Percentiles rank a stretch among this genome's conserved stretches.
Evolutionary conservation across 2,888 invertebrate genomes (phyloP).

Genomic region (Lasioglossum malachurum): DNA sequence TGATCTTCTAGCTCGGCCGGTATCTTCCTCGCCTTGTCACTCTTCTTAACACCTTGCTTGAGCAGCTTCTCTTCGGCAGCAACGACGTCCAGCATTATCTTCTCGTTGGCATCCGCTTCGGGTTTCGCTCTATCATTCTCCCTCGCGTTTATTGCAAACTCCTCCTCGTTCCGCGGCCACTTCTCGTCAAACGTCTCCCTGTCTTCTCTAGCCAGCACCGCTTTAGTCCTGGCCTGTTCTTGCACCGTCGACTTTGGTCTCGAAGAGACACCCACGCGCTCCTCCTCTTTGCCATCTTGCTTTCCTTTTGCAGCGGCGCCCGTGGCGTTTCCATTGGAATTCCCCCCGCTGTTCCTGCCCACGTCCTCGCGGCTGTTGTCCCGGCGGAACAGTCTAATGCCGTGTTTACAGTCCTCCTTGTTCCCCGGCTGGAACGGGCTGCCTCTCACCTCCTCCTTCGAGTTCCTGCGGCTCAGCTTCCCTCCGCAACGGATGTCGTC

Average conservation of each 20-base stretch:
- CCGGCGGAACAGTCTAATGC: conserved; percentile 72
- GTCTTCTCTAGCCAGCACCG: conserved; percentile 46
- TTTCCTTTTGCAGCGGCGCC: conserved; percentile 68
- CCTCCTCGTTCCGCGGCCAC: conserved; percentile 40
- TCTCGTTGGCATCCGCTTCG: conserved; percentile 37
- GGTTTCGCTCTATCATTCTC: conserved; percentile 44
- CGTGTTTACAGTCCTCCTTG: conserved; percentile 71
- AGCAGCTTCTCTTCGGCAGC: conserved; percentile 52
- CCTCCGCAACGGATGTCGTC: conserved; percentile 77
- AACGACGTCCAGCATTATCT: conserved; percentile 58
- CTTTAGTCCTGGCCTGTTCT: conserved; percentile 66
- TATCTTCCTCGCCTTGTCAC: conserved; percentile 38
- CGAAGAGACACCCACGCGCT: conserved; percentile 72
- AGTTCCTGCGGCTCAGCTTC: conserved; percentile 48
- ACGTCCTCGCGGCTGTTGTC: conserved; percentile 77
- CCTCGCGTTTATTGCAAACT: neutral
- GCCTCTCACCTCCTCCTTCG: conserved; percentile 56
- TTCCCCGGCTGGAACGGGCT: conserved; percentile 7
- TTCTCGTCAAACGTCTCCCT: conserved; percentile 51
- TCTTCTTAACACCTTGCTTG: conserved; percentile 48
- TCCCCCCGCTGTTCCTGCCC: conserved; percentile 71
- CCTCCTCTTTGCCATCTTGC: conserved; percentile 70
- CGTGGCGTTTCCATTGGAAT: conserved; percentile 64
- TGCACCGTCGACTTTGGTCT: conserved; percentile 68
- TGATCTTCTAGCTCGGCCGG: conserved; percentile 40